Evolutionary conservation across 92 coral and sea anemone genomes (phyloP), one percentile per base, ranked within the genome.

Genomic region (Palythoa grandiflora): DNA sequence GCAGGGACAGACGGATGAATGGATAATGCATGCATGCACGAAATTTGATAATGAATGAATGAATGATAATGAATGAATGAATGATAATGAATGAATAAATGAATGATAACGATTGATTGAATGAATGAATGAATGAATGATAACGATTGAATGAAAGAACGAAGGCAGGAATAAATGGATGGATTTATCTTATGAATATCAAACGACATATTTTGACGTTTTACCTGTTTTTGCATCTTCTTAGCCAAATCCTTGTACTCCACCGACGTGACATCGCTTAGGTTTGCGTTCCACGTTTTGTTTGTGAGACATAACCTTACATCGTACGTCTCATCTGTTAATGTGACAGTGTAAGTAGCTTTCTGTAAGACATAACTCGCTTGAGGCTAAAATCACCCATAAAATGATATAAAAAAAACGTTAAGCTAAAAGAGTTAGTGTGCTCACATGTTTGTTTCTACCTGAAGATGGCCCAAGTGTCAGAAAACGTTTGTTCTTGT

Each of bases 261-360:
- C 9, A 19, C n/a, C 13, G 73, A n/a, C 72, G 19, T 17, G 36
- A 36, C 28, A 28, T 79, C 84, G 55, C 71, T 79, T n/a, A 79
- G 44, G 21, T 40, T 65, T 6, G 54, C 39, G 40, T 52, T 79
- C 84, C 84, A 79, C 1, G 84, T 79, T 38, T 79, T 65, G 71
- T 79, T 79, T 19, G 73, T 79, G 73, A 79, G 84, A 47, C 84
- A 79, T 50, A 79, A 53, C 13, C 60, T 79, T 17, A 79, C 84
- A 61, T 79, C 84, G 38, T 79, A 79, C 3, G 84, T 59, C 1
- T 61, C 73, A 61, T 79, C 84, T 79, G 84, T 19, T 15, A 35
- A 36, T 36, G 47, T 61, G 51, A 50, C 55, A 40, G 38, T 7
- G 53, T 61, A n/a, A 40, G 28, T 28, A 28, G 28, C 0, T 28